Conservation (phyloP, 2,113 vertebrate species). For the Potamarius usumacintae region DNA sequence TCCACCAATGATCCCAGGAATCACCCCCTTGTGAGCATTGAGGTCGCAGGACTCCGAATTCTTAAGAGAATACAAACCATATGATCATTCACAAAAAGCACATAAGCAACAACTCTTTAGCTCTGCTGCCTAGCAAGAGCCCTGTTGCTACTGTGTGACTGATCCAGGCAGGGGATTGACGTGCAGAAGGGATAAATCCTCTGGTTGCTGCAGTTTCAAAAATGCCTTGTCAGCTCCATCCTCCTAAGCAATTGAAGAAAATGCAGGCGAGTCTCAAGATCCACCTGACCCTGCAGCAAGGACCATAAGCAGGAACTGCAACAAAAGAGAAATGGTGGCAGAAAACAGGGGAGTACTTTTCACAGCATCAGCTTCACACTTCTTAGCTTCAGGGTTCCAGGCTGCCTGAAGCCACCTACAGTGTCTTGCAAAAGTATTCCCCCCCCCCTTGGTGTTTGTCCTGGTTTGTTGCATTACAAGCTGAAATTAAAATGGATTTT, state of each 20-base stretch:
- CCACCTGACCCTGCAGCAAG: constrained; percentile 68
- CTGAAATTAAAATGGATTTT: too few relatives aligned
- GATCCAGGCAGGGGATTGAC: constrained; percentile 61
- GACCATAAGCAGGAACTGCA: constrained; percentile 55
- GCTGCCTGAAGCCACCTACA: constrained; percentile 59
- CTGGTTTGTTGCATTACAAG: too few relatives aligned
- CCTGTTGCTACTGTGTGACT: constrained; percentile 62
- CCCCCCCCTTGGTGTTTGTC: too few relatives aligned
- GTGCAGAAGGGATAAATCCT: constrained; percentile 70
- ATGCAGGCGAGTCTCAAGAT: constrained; percentile 73
- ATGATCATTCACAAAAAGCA: not conserved
- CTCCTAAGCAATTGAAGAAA: constrained; percentile 63
- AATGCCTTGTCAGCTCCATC: constrained; percentile 70
- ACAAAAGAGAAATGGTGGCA: not conserved
- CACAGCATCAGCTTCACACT: constrained; percentile 69
- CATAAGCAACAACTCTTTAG: constrained; percentile 60
- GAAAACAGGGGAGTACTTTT: constrained; percentile 56
- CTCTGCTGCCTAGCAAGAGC: constrained; percentile 61
- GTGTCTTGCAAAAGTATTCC: too few relatives aligned
- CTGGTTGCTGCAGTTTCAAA: constrained; percentile 73
- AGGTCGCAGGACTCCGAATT: too few relatives aligned
- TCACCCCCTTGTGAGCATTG: too few relatives aligned
- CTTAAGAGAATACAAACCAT: not conserved
- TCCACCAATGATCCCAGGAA: too few relatives aligned
- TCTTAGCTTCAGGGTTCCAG: constrained; percentile 61